Evolutionary conservation across 2,113 vertebrate genomes (phyloP), one percentile per base, ranked within the genome.

Genomic region (Pandion haliaetus): DNA sequence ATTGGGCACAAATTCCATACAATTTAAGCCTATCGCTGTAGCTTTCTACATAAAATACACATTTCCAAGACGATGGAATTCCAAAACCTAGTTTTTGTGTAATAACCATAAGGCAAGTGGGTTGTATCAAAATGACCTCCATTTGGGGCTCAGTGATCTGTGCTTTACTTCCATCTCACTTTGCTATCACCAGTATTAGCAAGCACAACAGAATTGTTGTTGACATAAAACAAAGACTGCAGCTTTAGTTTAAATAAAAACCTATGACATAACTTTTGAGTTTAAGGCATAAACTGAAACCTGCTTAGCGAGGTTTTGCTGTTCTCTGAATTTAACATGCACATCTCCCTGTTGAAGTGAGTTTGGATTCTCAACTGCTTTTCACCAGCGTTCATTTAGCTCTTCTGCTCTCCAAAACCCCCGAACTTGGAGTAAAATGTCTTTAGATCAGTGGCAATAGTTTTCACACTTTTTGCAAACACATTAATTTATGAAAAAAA

Each of bases 211-310:
- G 57, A 82, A 70, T 21, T 17, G 2, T 9, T 98, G 95, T 98
- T 98, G 97, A 98, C 97, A 98, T 54, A 93, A 97, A 98, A 98
- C 96, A 98, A 59, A 23, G 54, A 52, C 82, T 87, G 42, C 59
- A 95, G 86, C 72, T 88, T 93, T 92, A 90, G 95, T 94, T 97
- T 86, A 97, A 98, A 98, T 95, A 96, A 96, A 96, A 93, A 94
- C 61, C 77, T 50, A 74, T 95, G 95, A 92, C 95, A 88, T 90
- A 96, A 92, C 32, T 97, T 97, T 83, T 72, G 38, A 91, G 97
- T 97, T 96, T 94, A 89, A 5, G 77, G 93, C 67, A 95, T 89
- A 95, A 96, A 97, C 92, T 58, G 54, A 95, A 89, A 95, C 95
- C 72, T 90, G 86, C 74, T 59, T 92, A 93, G 78, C 8, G 0